A percentile compares a stretch with the other conserved stretches of the same genome.
phyloP scores from a whole-genome alignment of 2,888 invertebrate species.

The Lumbricus terrestris region DNA sequence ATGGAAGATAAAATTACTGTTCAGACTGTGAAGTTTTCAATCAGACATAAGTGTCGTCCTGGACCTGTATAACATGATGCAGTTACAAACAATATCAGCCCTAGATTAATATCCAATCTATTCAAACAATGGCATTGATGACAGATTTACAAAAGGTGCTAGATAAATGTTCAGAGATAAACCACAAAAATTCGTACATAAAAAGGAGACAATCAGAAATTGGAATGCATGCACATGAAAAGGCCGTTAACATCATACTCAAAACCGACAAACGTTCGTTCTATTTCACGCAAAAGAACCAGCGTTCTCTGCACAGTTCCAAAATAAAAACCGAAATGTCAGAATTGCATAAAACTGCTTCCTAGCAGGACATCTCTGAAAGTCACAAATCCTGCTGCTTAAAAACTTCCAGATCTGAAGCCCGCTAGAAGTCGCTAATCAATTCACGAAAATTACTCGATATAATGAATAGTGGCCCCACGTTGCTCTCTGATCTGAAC shows the following conservation, averaged over 20 bases:
- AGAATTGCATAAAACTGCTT: not conserved
- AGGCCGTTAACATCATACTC: not conserved
- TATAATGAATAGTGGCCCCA: not conserved
- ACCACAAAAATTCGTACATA: not conserved
- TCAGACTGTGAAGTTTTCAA: not conserved
- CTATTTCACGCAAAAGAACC: not conserved
- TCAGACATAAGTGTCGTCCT: not conserved
- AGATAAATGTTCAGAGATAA: not conserved
- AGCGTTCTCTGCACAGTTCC: not conserved
- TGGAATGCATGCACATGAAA: not conserved
- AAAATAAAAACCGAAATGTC: not conserved
- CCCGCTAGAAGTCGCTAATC: not conserved
- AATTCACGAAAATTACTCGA: not conserved
- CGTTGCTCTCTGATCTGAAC: not conserved
- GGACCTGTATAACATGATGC: not conserved
- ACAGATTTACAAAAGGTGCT: not conserved
- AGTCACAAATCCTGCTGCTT: not conserved
- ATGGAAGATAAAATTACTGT: not conserved
- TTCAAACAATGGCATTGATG: not conserved
- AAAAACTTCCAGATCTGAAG: not conserved
- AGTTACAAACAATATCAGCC: not conserved
- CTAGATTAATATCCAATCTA: not conserved
- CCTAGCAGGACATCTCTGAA: not conserved
- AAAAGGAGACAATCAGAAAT: not conserved
- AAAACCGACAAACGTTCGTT: not conserved